phyloP scores from a whole-genome alignment of 2,888 invertebrate genomes.

The Diaprepes abbreviatus region DNA sequence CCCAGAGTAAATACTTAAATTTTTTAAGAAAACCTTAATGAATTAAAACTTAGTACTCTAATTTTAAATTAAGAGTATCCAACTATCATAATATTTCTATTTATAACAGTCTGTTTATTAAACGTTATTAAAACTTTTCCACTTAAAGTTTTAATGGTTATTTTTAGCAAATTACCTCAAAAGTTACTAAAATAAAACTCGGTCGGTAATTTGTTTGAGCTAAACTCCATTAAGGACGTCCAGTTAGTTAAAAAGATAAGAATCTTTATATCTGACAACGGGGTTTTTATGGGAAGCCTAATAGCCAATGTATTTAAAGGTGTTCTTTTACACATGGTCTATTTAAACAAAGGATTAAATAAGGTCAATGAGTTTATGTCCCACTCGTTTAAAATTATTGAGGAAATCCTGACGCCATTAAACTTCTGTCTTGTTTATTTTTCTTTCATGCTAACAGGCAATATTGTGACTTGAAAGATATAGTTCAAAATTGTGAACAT shows the following conservation, averaged over 20 bases:
- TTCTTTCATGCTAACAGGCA: conserved; percentile 19
- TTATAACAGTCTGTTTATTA: conserved; percentile 8
- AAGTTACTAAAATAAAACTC: conserved; percentile 42
- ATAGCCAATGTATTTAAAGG: conserved; percentile 31
- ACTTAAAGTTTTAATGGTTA: conserved; percentile 16
- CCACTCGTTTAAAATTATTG: conserved; percentile 23
- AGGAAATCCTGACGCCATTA: conserved; percentile 21
- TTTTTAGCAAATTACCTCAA: conserved; percentile 33
- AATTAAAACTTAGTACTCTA: too few relatives aligned
- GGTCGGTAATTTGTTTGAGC: conserved; percentile 37
- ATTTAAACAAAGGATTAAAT: conserved; percentile 29
- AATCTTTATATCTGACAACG: conserved; percentile 42
- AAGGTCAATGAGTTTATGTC: conserved; percentile 29
- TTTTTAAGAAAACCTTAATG: too few relatives aligned
- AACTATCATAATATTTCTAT: background rate
- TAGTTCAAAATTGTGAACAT: background rate
- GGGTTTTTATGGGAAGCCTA: conserved; percentile 35
- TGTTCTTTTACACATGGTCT: conserved; percentile 30
- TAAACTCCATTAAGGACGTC: conserved; percentile 38
- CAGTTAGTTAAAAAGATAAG: conserved; percentile 39
- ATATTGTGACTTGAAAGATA: background rate
- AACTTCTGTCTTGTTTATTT: conserved; percentile 26
- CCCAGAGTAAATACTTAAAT: too few relatives aligned
- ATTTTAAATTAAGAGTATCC: background rate
- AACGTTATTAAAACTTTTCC: conserved; percentile 14